A percentile compares a stretch with the other conserved stretches of the same genome.
Conservation (phyloP, 64 coral and sea anemone genomes). For the Anthopleura sola region DNA sequence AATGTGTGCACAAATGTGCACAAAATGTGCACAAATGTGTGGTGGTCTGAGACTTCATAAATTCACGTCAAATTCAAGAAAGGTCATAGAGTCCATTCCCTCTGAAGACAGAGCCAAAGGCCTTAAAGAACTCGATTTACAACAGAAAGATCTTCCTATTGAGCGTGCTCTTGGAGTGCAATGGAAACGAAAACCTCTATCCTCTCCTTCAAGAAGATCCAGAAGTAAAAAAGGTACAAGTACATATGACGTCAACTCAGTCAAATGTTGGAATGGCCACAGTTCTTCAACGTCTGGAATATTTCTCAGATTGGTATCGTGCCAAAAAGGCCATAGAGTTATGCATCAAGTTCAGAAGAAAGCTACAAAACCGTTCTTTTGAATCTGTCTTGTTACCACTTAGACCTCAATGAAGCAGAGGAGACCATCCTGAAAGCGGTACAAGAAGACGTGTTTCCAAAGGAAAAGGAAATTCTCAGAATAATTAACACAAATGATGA, state of each 20-base stretch:
- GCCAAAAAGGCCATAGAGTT: background rate
- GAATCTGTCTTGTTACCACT: background rate
- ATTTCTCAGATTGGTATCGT: slow-evolving; percentile 11
- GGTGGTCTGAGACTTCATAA: background rate
- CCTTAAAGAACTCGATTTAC: background rate
- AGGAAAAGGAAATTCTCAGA: background rate
- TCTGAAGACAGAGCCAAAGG: slow-evolving; percentile 15
- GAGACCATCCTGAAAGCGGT: background rate
- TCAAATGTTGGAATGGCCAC: no score
- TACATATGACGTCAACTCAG: background rate
- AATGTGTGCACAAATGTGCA: background rate
- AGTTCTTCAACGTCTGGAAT: background rate
- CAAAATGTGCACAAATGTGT: no score
- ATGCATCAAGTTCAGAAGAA: background rate
- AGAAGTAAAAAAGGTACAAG: background rate
- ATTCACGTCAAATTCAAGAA: background rate
- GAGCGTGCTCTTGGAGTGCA: no score
- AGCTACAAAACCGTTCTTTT: background rate
- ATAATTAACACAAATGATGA: no score
- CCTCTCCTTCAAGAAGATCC: background rate
- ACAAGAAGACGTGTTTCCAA: background rate
- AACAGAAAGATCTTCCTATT: no score
- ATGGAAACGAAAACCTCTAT: background rate
- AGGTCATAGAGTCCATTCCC: background rate
- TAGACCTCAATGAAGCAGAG: background rate